Evolutionary conservation across 2,888 invertebrate species (phyloP), one percentile per base, ranked within the genome.

Genomic region (Blera fallax): DNA sequence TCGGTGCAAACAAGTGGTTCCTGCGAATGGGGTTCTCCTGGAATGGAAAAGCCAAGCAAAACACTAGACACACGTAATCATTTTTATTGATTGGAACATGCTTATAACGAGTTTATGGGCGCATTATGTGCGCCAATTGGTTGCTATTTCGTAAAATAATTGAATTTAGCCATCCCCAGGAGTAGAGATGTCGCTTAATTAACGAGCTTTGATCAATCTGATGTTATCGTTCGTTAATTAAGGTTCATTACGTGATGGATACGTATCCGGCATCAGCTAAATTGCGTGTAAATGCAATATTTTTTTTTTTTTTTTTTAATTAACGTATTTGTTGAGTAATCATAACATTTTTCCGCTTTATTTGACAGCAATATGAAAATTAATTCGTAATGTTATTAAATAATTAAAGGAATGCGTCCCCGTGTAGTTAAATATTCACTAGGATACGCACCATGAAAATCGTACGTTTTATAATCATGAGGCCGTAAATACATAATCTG

Each of bases 151-250:
- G 37, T 27, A 10, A 7, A 1, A 8, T 50, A 69, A 69, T 69
- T 78, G 32, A 78, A 77, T 78, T 14, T 58, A 58, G 52, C 45
- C n/a, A n/a, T 14, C 5, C 32, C 37, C 21, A 50, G 10, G 50
- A 65, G 32, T 45, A 40, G 34, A 65, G 58, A 62, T 50, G 50
- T 45, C 52, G 29, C 64, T 56, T 69, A 56, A 81, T 81, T 69
- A 69, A 81, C 54, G 62, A 62, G 45, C 45, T n/a, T n/a, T 69
- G 60, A 69, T 62, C 62, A 78, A 70, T 69, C 60, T 27, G 77
- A 52, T 60, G 18, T 62, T 70, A 52, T 52, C 52, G 37, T 43
- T 45, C 24, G 29, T 21, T 77, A 77, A 77, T 77, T 77, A 69
- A 32, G 11, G 32, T 27, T 37, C 48, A 50, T 50, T 32, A 62